Percentiles rank a stretch among this genome's conserved stretches.
Conservation (phyloP, 2,888 invertebrate genomes). For the Scaptomyza cyrtandrae region DNA sequence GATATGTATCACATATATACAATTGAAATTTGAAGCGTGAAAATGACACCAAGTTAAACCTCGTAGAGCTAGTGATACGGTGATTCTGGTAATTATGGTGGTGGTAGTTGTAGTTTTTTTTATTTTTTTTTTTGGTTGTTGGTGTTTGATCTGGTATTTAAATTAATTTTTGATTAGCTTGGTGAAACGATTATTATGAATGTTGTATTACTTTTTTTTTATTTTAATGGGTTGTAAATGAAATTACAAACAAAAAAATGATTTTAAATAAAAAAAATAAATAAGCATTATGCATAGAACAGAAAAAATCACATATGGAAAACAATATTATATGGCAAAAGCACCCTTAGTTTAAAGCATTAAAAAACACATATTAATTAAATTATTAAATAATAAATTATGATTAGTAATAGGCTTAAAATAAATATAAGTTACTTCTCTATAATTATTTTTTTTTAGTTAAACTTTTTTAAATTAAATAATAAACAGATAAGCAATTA, state of each 20-base stretch:
- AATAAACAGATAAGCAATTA: not conserved
- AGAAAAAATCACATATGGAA: not conserved
- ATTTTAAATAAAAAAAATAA: slow-evolving; percentile 9
- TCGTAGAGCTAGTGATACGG: slow-evolving; percentile 80
- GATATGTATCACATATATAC: slow-evolving; percentile 15
- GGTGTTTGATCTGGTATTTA: slow-evolving; percentile 61
- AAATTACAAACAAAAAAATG: slow-evolving; percentile 44
- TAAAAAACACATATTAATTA: slow-evolving; percentile 11
- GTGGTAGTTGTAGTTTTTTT: slow-evolving; percentile 39
- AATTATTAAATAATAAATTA: not conserved
- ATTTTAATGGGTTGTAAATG: slow-evolving; percentile 41
- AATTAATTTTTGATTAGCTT: slow-evolving; percentile 71
- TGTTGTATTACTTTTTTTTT: slow-evolving; percentile 39
- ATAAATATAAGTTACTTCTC: slow-evolving; percentile 2
- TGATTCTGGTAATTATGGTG: slow-evolving; percentile 59
- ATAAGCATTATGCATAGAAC: slow-evolving; percentile 5
- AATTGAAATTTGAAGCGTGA: slow-evolving; percentile 72
- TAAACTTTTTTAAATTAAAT: too few relatives aligned
- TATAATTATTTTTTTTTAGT: not conserved
- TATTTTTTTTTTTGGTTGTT: slow-evolving; percentile 58
- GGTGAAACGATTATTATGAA: slow-evolving; percentile 69
- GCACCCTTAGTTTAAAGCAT: slow-evolving; percentile 18
- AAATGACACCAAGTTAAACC: slow-evolving; percentile 79
- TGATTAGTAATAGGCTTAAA: slow-evolving; percentile 12
- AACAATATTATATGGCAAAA: slow-evolving; percentile 11